Conservation (phyloP, 2,113 vertebrate species). For the Cettia cetti region DNA sequence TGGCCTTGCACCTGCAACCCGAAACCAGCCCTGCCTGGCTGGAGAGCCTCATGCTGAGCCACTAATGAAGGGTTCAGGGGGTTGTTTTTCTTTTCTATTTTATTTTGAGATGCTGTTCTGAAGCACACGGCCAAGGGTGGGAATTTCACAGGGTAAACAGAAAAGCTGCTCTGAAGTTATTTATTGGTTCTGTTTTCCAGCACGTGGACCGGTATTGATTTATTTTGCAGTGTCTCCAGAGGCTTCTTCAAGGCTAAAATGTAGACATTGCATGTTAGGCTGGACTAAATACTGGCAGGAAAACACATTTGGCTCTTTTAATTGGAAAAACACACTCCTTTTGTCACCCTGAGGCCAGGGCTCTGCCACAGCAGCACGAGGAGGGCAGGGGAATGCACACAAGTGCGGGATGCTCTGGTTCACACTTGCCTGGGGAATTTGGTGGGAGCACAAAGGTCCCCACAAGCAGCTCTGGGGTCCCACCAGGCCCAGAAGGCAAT, state of each 20-base stretch:
- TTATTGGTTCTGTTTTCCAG: slow-evolving; percentile 46
- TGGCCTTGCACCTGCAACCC: slow-evolving; percentile 54
- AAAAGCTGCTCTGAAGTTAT: slow-evolving; percentile 33
- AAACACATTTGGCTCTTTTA: slow-evolving; percentile 53
- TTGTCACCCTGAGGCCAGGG: slow-evolving; percentile 35
- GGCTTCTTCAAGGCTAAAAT: slow-evolving; percentile 51
- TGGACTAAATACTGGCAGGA: slow-evolving; percentile 40
- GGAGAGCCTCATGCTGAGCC: neutral
- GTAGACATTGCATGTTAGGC: slow-evolving; percentile 29
- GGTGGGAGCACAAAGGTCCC: neutral
- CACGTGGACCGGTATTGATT: slow-evolving; percentile 31
- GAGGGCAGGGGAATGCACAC: neutral
- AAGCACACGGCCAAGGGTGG: neutral
- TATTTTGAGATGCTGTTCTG: neutral
- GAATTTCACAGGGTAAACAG: slow-evolving; percentile 23
- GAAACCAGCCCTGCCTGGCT: slow-evolving; percentile 23
- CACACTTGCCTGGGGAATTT: neutral
- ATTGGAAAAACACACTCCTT: slow-evolving; percentile 57
- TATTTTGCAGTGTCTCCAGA: slow-evolving; percentile 36
- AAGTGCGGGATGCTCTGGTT: neutral
- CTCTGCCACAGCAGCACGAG: neutral
- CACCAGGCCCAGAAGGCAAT: neutral
- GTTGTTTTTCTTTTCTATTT: slow-evolving; percentile 3
- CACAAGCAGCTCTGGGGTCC: neutral
- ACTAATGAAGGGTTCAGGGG: neutral